phyloP scores from a whole-genome alignment of 2,797 vertebrate genomes.

The Coregonus ussuriensis region DNA sequence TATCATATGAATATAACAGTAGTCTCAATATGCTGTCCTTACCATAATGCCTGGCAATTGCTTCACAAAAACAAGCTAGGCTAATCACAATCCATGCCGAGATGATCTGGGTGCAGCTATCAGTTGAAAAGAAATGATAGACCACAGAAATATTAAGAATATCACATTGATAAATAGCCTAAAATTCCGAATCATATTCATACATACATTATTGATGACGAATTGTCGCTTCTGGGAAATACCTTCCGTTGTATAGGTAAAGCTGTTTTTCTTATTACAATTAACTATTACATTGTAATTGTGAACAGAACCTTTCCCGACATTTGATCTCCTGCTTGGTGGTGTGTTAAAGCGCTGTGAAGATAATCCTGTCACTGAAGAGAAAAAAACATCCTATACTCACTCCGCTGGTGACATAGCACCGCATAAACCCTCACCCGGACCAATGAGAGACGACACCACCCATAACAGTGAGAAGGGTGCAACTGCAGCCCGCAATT shows the following conservation, averaged over 20 bases:
- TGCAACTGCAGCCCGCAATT: no score
- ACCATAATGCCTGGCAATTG: no score
- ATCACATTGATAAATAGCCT: not conserved
- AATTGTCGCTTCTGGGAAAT: conserved; percentile 33
- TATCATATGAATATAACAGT: not conserved
- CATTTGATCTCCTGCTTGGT: conserved; percentile 26
- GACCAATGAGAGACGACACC: not conserved
- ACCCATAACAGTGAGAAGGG: not conserved
- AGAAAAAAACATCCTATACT: not conserved
- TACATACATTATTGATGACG: conserved; percentile 60
- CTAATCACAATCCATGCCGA: not conserved
- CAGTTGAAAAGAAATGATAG: not conserved
- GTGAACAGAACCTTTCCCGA: not conserved
- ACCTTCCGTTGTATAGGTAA: conserved; percentile 5
- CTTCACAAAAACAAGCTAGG: not conserved
- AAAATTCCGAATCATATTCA: not conserved
- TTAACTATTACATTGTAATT: conserved; percentile 7
- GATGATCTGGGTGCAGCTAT: no score
- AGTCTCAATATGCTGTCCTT: not conserved
- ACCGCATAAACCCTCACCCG: not conserved
- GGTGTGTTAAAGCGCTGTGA: conserved; percentile 46
- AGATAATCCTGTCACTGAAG: conserved; percentile 28
- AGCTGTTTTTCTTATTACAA: conserved; percentile 17
- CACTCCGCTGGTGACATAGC: not conserved
- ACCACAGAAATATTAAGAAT: not conserved